Evolutionary conservation across 2,888 invertebrate species (phyloP).

Genomic region (Hermaeophaga mercurialis): DNA sequence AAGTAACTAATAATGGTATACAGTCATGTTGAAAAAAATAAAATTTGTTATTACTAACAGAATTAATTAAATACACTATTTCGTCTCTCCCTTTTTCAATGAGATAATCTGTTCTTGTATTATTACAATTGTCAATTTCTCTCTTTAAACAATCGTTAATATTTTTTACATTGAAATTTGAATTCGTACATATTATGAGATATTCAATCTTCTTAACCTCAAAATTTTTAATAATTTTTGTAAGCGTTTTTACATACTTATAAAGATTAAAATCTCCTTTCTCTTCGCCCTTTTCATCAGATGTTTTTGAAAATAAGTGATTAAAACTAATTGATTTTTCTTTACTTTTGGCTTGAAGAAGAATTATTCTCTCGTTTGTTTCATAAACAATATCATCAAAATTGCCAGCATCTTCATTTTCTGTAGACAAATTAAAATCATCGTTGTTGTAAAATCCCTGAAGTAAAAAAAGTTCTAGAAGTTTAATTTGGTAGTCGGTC

Average conservation of each 20-base stretch:
- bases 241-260: slow-evolving; percentile 4
- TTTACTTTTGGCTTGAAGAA: slow-evolving; percentile 7
- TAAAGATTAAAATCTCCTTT: slow-evolving; percentile 2
- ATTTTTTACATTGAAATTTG: neutral
- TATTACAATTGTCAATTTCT: neutral
- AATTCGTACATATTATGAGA: slow-evolving; percentile 5
- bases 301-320: neutral
- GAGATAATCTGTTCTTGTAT: neutral
- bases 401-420: neutral
- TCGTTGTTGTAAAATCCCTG: neutral
- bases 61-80: neutral
- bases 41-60: neutral
- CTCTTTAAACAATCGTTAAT: neutral
- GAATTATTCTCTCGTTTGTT: neutral
- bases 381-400: slow-evolving; percentile 13
- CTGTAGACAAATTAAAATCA: slow-evolving; percentile 2
- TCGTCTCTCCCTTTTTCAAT: neutral
- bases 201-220: neutral
- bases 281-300: neutral
- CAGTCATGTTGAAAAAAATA: neutral
- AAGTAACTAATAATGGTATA: neutral
- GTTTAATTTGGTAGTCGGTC: slow-evolving; percentile 8
- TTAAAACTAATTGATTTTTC: neutral
- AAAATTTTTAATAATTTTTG: no score
- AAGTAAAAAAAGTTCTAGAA: neutral